Evolutionary conservation across 2,888 invertebrate genomes (phyloP), one percentile per base, ranked within the genome.

Genomic region (Branchinecta sandiegonensis): DNA sequence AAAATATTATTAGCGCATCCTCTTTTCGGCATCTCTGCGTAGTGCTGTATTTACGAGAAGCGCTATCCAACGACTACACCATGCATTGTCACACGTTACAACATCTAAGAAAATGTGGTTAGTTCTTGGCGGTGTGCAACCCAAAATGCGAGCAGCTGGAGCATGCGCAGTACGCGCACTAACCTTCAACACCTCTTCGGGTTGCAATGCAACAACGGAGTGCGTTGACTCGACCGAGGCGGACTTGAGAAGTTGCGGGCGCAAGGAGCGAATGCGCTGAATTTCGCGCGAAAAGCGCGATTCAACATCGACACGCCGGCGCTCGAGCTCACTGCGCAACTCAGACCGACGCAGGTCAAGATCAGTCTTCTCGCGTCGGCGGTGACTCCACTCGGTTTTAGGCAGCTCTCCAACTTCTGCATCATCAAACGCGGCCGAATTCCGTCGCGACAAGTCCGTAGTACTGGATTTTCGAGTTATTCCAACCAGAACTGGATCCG

Each of bases 331-430:
- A 70, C 80, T 80, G 68, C 81, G 75, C 83, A 72, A 79, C 77
- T 74, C 84, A 81, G 75, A 84, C 81, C 76, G 84, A 81, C 77
- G 73, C 77, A 73, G 79, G 80, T 67, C 80, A 79, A 56, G 78
- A 80, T 91, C 90, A 76, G 90, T 91, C 82, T 90, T 90, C 83
- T 91, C 90, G 75, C 90, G 83, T 75, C 90, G 83, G 67, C 88
- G 89, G 75, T 83, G 83, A 47, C 47, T 67, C 73, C 85, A 73
- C n/a, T 76, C 76, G 46, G 48, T 67, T 46, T 69, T 67, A 8
- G 70, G 68, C 13, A 68, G 67, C 12, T 46, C 47, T 5, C 17
- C 23, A 56, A 56, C 23, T 17, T 56, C 63, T n/a, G 10, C 23
- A 56, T 56, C 63, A 56, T 56, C 63, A 56, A 56, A 13, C n/a